Evolutionary conservation across 2,888 invertebrate species (phyloP), one percentile per base, ranked within the genome.

Genomic region (Eilema griseolum): DNA sequence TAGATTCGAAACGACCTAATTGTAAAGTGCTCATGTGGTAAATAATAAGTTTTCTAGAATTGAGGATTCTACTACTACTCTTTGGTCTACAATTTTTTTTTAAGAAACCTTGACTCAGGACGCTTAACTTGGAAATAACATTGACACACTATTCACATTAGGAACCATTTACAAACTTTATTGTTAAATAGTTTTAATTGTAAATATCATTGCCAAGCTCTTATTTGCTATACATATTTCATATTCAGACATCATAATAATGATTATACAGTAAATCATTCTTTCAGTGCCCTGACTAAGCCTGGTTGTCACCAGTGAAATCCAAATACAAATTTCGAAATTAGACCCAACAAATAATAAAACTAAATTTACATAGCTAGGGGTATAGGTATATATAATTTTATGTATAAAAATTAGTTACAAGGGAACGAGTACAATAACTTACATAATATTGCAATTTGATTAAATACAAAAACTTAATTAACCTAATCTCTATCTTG

Each of bases 361-460:
- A 46, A 46, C n/a, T 61, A 61, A 61, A n/a, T 28, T 11, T 23
- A 61, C 23, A 23, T 12, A 37, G 3, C n/a, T n/a, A n/a, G n/a
- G n/a, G n/a, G 8, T 33, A 33, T 33, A 10, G n/a, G n/a, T n/a
- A n/a, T n/a, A 12, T 41, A 41, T 41, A 41, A 41, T 41, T 37
- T 37, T 14, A 14, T 37, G 14, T 37, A 37, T 37, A 12, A 37
- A 37, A n/a, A n/a, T 41, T 41, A 41, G 20, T 10, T 62, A 16
- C 16, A 10, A 62, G 37, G 62, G 41, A 62, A 41, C 41, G 26
- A 62, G 24, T 20, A 41, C 37, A 62, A 20, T 62, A 16, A 24
- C 61, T 62, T 62, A 62, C 26, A 41, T 41, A 41, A 62, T 41
- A 62, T 24, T 23, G 37, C 62, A 2, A 31, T 24, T 24, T 23